Conservation (phyloP, 2,888 invertebrate species). For the Heliothis peltigera region DNA sequence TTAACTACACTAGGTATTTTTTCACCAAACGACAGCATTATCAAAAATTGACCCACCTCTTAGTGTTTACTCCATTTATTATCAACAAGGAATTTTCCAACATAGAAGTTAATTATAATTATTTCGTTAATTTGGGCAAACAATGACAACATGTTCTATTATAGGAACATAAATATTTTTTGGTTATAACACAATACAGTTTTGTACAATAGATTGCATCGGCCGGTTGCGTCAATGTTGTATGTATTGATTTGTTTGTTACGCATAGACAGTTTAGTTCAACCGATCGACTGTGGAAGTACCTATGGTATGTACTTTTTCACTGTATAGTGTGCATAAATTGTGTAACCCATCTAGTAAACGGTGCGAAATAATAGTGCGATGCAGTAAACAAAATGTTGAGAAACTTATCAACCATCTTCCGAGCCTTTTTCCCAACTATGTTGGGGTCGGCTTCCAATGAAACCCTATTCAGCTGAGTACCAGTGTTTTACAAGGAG, state of each 20-base stretch:
- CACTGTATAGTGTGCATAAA: background rate
- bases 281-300: background rate
- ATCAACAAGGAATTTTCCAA: constrained; percentile 50
- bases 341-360: background rate
- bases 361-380: background rate
- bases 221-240: background rate
- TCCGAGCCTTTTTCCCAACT: too few species aligned
- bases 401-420: too few species aligned
- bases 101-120: constrained; percentile 25
- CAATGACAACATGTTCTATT: constrained; percentile 18
- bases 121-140: constrained; percentile 18
- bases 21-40: constrained; percentile 15
- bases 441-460: too few species aligned
- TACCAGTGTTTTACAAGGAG: too few species aligned
- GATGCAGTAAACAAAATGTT: too few species aligned
- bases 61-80: constrained; percentile 30
- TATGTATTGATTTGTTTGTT: background rate
- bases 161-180: background rate
- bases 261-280: background rate
- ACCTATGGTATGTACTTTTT: background rate
- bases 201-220: background rate
- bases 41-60: constrained; percentile 38
- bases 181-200: constrained; percentile 1
- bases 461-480: too few species aligned
- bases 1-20: background rate